These are phyloP conservation scores for Argynnis bischoffii DNA, from an alignment of 2,888 invertebrate genomes.

Conservation along the genomic window DNA sequence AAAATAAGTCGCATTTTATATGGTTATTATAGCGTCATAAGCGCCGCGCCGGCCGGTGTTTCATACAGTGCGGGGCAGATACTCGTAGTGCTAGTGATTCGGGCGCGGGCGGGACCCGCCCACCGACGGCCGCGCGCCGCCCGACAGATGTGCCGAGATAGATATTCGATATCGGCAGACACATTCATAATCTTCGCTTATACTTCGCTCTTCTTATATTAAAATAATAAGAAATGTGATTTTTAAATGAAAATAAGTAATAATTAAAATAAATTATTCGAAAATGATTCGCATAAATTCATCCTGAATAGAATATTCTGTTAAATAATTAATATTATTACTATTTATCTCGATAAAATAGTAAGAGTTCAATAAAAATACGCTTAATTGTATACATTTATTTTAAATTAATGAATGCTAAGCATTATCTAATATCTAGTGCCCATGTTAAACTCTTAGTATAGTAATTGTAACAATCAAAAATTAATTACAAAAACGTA, in stretches of 20 bases:
- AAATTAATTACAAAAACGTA: slow-evolving; percentile 7
- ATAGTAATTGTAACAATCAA: not conserved
- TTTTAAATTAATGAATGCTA: too few relatives aligned
- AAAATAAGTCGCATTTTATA: slow-evolving; percentile 83
- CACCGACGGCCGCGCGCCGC: slow-evolving; percentile 75
- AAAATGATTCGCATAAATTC: too few relatives aligned
- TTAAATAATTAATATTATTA: too few relatives aligned
- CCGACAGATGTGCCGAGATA: slow-evolving; percentile 78
- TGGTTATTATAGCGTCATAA: slow-evolving; percentile 82
- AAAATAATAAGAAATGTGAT: slow-evolving; percentile 58
- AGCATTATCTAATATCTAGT: too few relatives aligned
- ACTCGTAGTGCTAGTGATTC: slow-evolving; percentile 68
- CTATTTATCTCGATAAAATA: too few relatives aligned
- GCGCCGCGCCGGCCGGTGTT: slow-evolving; percentile 79
- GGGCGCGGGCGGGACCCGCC: slow-evolving; percentile 54
- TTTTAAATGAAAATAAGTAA: too few relatives aligned
- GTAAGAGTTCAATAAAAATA: too few relatives aligned
- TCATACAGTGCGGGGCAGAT: slow-evolving; percentile 80
- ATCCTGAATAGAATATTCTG: too few relatives aligned
- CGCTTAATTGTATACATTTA: too few relatives aligned
- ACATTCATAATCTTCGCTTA: slow-evolving; percentile 80
- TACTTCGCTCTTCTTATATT: slow-evolving; percentile 76
- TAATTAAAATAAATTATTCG: too few relatives aligned
- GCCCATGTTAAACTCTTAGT: not conserved
- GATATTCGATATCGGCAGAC: slow-evolving; percentile 81